Percentiles rank a stretch among this genome's conserved stretches.
Evolutionary conservation across 2,888 invertebrate species (phyloP).

Genomic region (Saturnia japonica): DNA sequence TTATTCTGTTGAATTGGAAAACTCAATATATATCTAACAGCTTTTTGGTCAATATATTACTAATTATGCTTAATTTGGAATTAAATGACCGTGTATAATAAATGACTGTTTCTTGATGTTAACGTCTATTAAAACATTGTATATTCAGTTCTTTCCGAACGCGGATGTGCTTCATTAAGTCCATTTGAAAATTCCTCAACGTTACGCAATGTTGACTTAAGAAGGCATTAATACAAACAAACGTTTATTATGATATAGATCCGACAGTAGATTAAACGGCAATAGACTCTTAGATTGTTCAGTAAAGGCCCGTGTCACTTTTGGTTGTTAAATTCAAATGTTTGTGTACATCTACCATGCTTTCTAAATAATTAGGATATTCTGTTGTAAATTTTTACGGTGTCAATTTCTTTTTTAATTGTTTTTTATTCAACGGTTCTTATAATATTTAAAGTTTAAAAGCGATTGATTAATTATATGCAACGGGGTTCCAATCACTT

Average conservation of each 20-base stretch:
- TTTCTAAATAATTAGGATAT: background rate
- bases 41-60: too few species aligned
- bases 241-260: background rate
- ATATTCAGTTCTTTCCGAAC: background rate
- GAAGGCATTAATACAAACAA: background rate
- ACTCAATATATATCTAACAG: too few species aligned
- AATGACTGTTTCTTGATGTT: background rate
- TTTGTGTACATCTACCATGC: background rate
- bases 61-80: background rate
- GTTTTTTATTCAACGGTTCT: too few species aligned
- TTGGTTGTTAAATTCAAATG: background rate
- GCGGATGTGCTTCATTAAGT: conserved; percentile 1
- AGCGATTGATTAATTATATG: too few species aligned
- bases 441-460: too few species aligned
- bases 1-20: too few species aligned
- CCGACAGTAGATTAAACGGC: conserved; percentile 5
- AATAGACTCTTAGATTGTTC: background rate
- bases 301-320: background rate
- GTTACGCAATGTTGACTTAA: conserved; percentile 3
- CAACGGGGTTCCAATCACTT: too few species aligned
- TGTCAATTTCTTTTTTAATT: background rate
- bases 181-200: background rate
- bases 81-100: background rate
- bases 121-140: background rate
- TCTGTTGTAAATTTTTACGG: background rate